Evolutionary conservation across 2,888 invertebrate genomes (phyloP).

Genomic region (Stenurella melanura): DNA sequence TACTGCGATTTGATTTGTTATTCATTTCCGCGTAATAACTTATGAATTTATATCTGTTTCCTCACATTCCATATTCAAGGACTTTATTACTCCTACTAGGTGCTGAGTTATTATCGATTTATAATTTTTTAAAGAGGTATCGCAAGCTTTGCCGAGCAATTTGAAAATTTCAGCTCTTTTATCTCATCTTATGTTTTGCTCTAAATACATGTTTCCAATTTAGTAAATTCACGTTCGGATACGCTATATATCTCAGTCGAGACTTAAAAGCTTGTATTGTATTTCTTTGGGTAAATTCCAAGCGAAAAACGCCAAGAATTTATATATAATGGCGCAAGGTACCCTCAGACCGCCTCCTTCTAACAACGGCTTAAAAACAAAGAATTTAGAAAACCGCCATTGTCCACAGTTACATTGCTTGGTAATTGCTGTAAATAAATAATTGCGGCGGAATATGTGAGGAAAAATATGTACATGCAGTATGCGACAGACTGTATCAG

Average conservation of each 20-base stretch:
- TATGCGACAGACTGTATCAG: conserved; percentile 22
- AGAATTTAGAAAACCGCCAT: conserved; percentile 61
- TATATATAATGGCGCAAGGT: conserved; percentile 63
- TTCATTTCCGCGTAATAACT: no score
- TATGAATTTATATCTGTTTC: neutral
- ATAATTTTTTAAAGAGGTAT: no score
- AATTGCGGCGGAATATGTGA: conserved; percentile 52
- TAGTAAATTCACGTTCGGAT: conserved; percentile 56
- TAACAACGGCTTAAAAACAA: conserved; percentile 60
- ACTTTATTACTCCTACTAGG: neutral
- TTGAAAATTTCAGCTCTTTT: neutral
- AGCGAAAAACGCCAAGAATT: conserved; percentile 65
- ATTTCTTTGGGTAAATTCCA: conserved; percentile 62
- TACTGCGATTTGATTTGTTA: no score
- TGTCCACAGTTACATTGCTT: conserved; percentile 63
- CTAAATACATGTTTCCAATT: conserved; percentile 57
- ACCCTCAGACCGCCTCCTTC: conserved; percentile 55
- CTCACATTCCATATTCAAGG: neutral
- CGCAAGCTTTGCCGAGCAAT: neutral
- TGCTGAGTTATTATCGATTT: neutral
- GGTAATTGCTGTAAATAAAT: conserved; percentile 66
- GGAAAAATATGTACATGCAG: conserved; percentile 38
- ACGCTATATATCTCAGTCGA: conserved; percentile 58
- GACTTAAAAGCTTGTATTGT: conserved; percentile 60
- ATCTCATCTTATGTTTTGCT: conserved; percentile 39